Evolutionary conservation across 2,797 vertebrate genomes (phyloP).

Genomic region (Enteromius trimaculatus): DNA sequence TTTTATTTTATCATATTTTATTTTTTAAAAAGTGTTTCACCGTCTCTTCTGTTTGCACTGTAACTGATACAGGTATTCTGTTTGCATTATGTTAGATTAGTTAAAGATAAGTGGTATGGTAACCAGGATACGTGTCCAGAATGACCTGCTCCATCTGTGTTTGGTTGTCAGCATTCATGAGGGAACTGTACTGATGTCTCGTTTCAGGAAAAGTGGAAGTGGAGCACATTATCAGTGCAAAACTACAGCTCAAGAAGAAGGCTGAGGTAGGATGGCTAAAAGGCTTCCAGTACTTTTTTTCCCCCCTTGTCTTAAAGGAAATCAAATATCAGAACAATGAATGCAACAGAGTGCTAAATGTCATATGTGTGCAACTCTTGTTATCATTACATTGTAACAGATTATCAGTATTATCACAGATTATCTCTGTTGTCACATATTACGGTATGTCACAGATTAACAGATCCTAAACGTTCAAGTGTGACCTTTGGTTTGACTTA

Average conservation of each 20-base stretch:
- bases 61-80: slow-evolving; percentile 42
- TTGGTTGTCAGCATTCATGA: not conserved
- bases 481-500: slow-evolving; percentile 20
- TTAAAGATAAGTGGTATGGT: slow-evolving; percentile 12
- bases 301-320: not conserved
- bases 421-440: not conserved
- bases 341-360: not conserved
- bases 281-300: not conserved
- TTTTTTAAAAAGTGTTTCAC: not conserved
- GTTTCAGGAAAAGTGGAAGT: slow-evolving; percentile 76
- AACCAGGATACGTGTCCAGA: slow-evolving; percentile 38
- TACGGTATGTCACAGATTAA: not conserved
- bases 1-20: too few relatives aligned
- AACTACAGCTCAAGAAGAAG: slow-evolving; percentile 76
- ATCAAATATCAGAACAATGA: not conserved
- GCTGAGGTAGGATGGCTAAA: slow-evolving; percentile 71
- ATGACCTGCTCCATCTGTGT: not conserved
- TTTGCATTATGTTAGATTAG: not conserved
- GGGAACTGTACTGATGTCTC: not conserved
- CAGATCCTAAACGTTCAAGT: not conserved
- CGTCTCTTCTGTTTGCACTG: not conserved
- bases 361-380: not conserved
- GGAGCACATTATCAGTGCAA: slow-evolving; percentile 75
- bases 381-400: not conserved
- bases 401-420: not conserved